Base-by-base conservation (phyloP, 2,888 invertebrate species). In the Serrognathus titanus region DNA sequence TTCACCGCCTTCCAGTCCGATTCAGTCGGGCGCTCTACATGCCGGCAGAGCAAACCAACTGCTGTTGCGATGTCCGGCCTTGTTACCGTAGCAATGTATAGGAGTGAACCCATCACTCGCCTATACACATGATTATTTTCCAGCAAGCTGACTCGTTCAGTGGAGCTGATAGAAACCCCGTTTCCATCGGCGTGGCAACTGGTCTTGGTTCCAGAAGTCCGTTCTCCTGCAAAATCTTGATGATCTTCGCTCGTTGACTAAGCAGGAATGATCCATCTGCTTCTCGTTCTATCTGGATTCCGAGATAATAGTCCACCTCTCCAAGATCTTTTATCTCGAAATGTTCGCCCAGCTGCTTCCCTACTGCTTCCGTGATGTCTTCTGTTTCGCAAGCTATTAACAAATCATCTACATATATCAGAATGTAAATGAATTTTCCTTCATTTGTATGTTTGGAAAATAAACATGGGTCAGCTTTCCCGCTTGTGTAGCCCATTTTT, bases 401-500 rank as follows among this genome's bases (percentile, higher is more conserved):
- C 16, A 16, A 16, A 16, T 16, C 16, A 16, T 50, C 50, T 50
- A 50, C 39, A 11, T 50, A 50, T 39, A 50, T 50, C 20, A 12
- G 10, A 9, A 50, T 12, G 16, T 38, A 50, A 5, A 39, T 11
- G 5, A 5, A 13, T 39, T 50, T 8, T 10, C 16, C 4, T 13
- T 51, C 11, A 41, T n/a, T 12, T 24, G 35, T 43, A 16, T 16
- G 16, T 11, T 51, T 51, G 10, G 12, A 11, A 20, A 31, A 51
- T 16, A 51, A 43, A 43, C 43, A 51, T 16, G 24, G 11, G 16
- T 16, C 16, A 16, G 16, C 16, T 16, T 16, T 16, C 16, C 16
- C 16, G 16, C 16, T 46, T 9, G 31, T 31, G 37, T 46, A 46
- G 6, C n/a, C 13, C 13, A 12, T 9, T 12, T 35, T 36, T 46